Evolutionary conservation across 2,888 invertebrate genomes (phyloP).

Genomic region (Lasioglossum villosulum): DNA sequence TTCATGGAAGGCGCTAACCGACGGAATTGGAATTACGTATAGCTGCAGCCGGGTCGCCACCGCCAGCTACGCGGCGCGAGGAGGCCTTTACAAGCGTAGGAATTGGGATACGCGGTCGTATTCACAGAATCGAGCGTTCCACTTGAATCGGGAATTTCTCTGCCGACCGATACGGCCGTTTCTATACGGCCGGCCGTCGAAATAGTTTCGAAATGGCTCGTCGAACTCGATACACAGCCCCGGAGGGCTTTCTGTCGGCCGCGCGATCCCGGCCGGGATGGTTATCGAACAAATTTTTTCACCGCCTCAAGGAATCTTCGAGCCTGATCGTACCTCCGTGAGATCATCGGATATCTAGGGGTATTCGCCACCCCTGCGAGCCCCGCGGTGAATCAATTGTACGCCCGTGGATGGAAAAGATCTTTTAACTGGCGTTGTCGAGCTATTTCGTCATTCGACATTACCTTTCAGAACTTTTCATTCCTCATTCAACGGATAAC

Average conservation of each 20-base stretch:
- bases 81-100: slow-evolving; percentile 45
- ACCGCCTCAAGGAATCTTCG: slow-evolving; percentile 23
- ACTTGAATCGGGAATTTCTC: slow-evolving; percentile 67
- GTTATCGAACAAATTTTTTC: slow-evolving; percentile 44
- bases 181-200: slow-evolving; percentile 46
- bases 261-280: slow-evolving; percentile 17
- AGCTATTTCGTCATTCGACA: neutral
- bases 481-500: neutral
- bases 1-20: slow-evolving; percentile 64
- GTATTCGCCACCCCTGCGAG: neutral
- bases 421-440: neutral
- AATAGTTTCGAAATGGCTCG: slow-evolving; percentile 61
- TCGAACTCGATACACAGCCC: slow-evolving; percentile 36
- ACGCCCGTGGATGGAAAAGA: neutral
- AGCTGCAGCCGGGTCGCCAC: slow-evolving; percentile 23
- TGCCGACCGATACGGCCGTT: slow-evolving; percentile 56
- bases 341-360: neutral
- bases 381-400: no score
- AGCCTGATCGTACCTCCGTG: slow-evolving; percentile 4
- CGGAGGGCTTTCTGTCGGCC: slow-evolving; percentile 32
- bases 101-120: slow-evolving; percentile 70
- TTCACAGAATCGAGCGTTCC: slow-evolving; percentile 67
- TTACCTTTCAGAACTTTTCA: neutral
- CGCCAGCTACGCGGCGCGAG: slow-evolving; percentile 16
- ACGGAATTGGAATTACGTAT: slow-evolving; percentile 67